Conservation (phyloP, 2,797 vertebrate genomes). For the Xenops minutus region DNA sequence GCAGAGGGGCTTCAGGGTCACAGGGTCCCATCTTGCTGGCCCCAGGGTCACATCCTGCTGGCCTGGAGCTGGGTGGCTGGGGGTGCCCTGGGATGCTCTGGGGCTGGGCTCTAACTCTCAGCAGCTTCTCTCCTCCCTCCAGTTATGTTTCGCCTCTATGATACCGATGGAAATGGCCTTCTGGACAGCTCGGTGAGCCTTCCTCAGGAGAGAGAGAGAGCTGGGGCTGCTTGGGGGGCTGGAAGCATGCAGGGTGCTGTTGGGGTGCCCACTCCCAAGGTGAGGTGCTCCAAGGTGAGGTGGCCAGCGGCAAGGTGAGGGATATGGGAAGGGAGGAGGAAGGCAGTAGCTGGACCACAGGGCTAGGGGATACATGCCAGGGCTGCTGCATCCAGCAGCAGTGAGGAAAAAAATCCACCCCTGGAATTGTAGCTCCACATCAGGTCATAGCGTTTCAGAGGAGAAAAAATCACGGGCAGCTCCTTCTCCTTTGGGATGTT, state of each 20-base stretch:
- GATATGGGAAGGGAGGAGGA: not conserved
- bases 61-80: not conserved
- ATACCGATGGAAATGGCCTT: constrained; percentile 89
- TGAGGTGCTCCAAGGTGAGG: not conserved
- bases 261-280: rapidly evolving
- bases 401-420: not conserved
- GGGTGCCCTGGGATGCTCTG: rapidly evolving
- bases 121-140: constrained; percentile 47
- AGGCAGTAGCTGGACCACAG: not conserved
- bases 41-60: not conserved
- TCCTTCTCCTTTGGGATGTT: not conserved
- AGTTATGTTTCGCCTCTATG: constrained; percentile 96
- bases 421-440: not conserved
- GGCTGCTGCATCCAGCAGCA: not conserved
- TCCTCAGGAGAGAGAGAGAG: not conserved
- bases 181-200: constrained; percentile 92
- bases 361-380: not conserved
- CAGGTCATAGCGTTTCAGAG: not conserved
- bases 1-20: not conserved
- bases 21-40: not conserved
- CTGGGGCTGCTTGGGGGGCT: rapidly evolving
- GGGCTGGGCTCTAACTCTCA: not conserved
- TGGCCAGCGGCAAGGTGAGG: not conserved
- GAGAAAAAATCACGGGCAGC: not conserved
- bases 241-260: rapidly evolving